Conservation (phyloP, 2,113 vertebrate species). For the Lagopus leucura region DNA sequence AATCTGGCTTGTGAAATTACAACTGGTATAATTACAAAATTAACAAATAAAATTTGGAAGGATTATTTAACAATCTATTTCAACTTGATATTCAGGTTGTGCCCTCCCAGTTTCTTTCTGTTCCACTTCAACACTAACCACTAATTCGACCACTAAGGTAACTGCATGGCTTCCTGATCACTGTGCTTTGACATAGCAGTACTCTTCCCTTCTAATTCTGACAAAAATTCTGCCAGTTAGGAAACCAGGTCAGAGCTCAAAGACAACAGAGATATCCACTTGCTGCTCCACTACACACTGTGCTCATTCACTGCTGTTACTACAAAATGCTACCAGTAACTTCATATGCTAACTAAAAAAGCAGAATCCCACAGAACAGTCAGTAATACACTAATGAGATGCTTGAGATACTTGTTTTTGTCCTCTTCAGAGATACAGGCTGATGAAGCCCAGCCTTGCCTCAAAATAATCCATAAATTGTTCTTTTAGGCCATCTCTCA, state of each 20-base stretch:
- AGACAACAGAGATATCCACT: not conserved
- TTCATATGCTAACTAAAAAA: not conserved
- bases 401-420: not conserved
- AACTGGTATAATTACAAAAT: constrained; percentile 49
- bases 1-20: constrained; percentile 31
- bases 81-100: constrained; percentile 22
- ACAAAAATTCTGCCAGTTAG: not conserved
- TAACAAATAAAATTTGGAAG: constrained; percentile 65
- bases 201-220: not conserved
- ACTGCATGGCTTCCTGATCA: not conserved
- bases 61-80: constrained; percentile 60
- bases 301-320: not conserved
- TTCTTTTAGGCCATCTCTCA: not conserved
- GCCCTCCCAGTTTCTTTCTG: not conserved
- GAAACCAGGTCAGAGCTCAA: not conserved
- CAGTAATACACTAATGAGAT: not conserved
- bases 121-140: constrained; percentile 3
- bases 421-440: not conserved
- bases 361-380: not conserved
- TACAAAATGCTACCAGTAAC: not conserved
- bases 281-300: not conserved
- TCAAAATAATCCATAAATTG: not conserved
- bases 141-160: not conserved
- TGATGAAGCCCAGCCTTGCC: not conserved
- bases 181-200: not conserved